Conservation (phyloP, 2,113 vertebrate species). For the Ranitomeya variabilis region DNA sequence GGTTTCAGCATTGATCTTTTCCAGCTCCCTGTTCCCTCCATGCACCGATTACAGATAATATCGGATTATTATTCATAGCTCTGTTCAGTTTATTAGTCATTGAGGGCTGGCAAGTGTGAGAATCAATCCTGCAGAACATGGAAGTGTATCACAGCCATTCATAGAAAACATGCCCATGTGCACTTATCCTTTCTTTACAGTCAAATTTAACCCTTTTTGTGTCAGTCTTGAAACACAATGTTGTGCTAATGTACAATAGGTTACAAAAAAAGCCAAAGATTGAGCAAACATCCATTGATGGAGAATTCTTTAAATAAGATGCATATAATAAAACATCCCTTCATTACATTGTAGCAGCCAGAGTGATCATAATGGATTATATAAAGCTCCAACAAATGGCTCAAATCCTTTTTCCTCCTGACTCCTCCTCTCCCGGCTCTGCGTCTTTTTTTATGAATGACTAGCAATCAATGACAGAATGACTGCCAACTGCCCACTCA, state of each 20-base stretch:
- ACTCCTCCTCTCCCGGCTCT: slow-evolving; percentile 66
- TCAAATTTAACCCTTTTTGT: not conserved
- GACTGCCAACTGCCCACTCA: slow-evolving; percentile 79
- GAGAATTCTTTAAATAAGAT: slow-evolving; percentile 58
- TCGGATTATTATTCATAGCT: slow-evolving; percentile 12
- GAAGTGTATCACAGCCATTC: not conserved
- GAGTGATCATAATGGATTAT: slow-evolving; percentile 67
- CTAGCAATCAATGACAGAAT: slow-evolving; percentile 73
- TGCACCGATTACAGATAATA: not conserved
- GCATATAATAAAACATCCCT: slow-evolving; percentile 62
- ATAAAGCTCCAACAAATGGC: slow-evolving; percentile 66
- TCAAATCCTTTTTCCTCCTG: slow-evolving; percentile 65
- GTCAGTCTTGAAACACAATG: not conserved
- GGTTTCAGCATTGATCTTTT: not conserved
- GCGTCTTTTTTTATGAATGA: slow-evolving; percentile 76
- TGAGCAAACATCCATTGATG: slow-evolving; percentile 48
- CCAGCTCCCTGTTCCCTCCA: not conserved
- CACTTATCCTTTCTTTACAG: not conserved
- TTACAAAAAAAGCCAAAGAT: not conserved
- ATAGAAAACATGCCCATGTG: not conserved
- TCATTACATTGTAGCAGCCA: slow-evolving; percentile 63
- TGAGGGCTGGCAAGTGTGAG: not conserved
- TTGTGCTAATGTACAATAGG: not conserved
- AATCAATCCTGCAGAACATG: not conserved
- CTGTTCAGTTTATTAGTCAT: not conserved